Base-by-base conservation (phyloP, 2,797 vertebrate species). In the Rhinoraja longicauda region DNA sequence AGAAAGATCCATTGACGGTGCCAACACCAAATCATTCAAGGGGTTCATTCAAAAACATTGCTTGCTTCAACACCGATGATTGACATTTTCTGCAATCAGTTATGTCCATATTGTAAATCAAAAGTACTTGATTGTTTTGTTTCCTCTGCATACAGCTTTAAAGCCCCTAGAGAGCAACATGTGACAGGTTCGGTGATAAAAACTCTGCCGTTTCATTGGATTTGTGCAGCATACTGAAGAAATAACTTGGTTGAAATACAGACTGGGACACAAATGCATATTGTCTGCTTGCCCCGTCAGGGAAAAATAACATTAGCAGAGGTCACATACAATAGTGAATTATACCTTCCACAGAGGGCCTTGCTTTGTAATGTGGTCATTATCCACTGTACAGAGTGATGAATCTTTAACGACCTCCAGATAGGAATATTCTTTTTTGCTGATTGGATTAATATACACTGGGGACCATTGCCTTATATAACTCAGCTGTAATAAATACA, bases 101-200 rank as follows among this genome's bases (percentile, higher is more conserved):
- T 57, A 92, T 92, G 90, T 92, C 39, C 4, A 39, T 92, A n/a
- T 75, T 92, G 70, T 92, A 92, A 92, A 92, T 92, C 67, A 92
- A 92, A 75, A 92, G 36, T 24, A 53, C 39, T 29, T 36, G 19
- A 2, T 70, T 45, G 72, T 90, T 72, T 91, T 91, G 88, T 73
- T 91, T 39, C 32, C 70, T 53, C 70, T 75, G 90, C 36, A 92
- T 75, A 75, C 70, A 92, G 70, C 24, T 92, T 92, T 92, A 53
- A 92, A 17, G 21, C 72, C 39, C 67, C 62, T 32, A 92, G 45
- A 19, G 72, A 26, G 24, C 90, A 91, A 4, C 70, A 73, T 39
- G 39, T 91, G 36, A 91, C 24, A 91, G 4, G 67, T 29, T 70
- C 24, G 15, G 12, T 53, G 26, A 92, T 92, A 73, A 73, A 92